Base-by-base conservation (phyloP, 2,888 invertebrate genomes). In the Phaonia tiefii region DNA sequence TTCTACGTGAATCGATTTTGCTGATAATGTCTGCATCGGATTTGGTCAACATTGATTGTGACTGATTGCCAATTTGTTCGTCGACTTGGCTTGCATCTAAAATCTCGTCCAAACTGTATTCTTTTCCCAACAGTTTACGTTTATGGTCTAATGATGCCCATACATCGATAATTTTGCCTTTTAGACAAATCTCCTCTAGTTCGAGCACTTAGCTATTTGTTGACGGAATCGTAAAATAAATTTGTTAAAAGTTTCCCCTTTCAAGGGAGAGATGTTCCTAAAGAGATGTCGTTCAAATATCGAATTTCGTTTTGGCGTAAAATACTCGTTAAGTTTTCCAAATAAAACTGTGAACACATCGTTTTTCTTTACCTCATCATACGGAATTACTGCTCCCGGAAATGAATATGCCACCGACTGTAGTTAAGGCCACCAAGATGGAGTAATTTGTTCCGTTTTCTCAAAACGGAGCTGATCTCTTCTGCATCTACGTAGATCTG, bases 151-250 rank as follows among this genome's bases (percentile, higher is more conserved):
- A n/a, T n/a, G n/a, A n/a, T n/a, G n/a, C n/a, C n/a, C n/a, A n/a
- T n/a, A n/a, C n/a, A n/a, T n/a, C n/a, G n/a, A n/a, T n/a, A n/a
- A n/a, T n/a, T n/a, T n/a, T n/a, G n/a, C n/a, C n/a, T n/a, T n/a
- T n/a, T n/a, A n/a, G n/a, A n/a, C n/a, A n/a, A n/a, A n/a, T n/a
- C n/a, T n/a, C n/a, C n/a, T n/a, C n/a, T n/a, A n/a, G n/a, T n/a
- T n/a, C 11, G 37, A 65, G 37, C 44, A 65, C 17, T 65, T 65
- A 11, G 44, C 8, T 15, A 65, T 65, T 25, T 65, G 65, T 20
- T 65, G 66, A n/a, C 66, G 66, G 13, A 66, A 66, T 44, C 66
- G n/a, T 20, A 66, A 44, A 26, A 66, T 25, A 42, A 66, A 66
- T 66, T 66, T 39, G 15, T 44, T 46, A 39, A 66, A 44, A 66